These are phyloP conservation scores for Turritopsis rubra DNA, from an alignment of 30 jellyfish, hydroid and myxozoan species.

Conservation along the genomic window DNA sequence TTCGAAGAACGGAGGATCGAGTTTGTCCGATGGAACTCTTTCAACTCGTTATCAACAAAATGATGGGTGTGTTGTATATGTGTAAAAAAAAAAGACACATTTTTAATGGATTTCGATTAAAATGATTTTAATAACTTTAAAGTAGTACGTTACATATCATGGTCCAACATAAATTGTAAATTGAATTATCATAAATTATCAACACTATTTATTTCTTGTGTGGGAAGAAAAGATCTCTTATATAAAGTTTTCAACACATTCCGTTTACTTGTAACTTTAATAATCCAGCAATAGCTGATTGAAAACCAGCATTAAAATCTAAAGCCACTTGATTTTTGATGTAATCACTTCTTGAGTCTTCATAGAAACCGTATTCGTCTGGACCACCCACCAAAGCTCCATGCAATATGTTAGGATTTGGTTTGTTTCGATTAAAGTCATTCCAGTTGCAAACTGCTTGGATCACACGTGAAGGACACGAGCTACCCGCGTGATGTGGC, in stretches of 20 bases:
- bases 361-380: conserved; percentile 20
- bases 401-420: conserved; percentile 54
- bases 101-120: background rate
- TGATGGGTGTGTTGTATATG: background rate
- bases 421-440: conserved; percentile 17
- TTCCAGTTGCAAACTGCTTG: conserved; percentile 32
- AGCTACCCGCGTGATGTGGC: conserved; percentile 65
- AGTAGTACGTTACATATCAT: background rate
- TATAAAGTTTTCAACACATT: background rate
- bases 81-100: background rate
- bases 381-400: conserved; percentile 91
- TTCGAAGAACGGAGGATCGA: conserved; percentile 7
- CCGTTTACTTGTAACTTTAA: conserved; percentile 7
- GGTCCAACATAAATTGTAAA: background rate
- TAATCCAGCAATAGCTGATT: conserved; percentile 69
- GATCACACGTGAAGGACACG: conserved; percentile 41
- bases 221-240: no score
- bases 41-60: conserved; percentile 19
- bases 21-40: conserved; percentile 39
- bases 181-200: no score
- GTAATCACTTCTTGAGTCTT: conserved; percentile 45
- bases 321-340: conserved; percentile 59
- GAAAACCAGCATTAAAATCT: conserved; percentile 71
- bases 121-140: no score
- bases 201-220: no score